A percentile compares a stretch with the other conserved stretches of the same genome.
These are phyloP conservation scores for Gymnocheta viridis DNA, from an alignment of 2,888 invertebrate genomes.

Conservation along the genomic window DNA sequence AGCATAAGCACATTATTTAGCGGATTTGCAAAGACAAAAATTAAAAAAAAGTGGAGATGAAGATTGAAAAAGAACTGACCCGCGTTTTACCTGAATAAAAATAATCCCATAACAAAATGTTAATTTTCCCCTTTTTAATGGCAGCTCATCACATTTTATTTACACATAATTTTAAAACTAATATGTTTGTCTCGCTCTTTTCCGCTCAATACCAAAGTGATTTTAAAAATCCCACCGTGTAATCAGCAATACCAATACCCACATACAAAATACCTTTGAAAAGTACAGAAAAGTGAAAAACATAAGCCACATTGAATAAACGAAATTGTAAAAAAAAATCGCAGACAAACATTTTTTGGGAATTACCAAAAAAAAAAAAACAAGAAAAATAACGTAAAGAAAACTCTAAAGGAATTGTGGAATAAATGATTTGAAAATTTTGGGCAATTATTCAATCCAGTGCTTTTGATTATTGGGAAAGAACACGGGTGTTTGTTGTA, in stretches of 20 bases:
- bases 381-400: slow-evolving; percentile 2
- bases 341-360: slow-evolving; percentile 43
- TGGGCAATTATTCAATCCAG: slow-evolving; percentile 38
- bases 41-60: too few relatives aligned
- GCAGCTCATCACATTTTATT: slow-evolving; percentile 1
- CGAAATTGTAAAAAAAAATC: slow-evolving; percentile 31
- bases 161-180: background rate
- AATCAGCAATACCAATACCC: slow-evolving; percentile 50
- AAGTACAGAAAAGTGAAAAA: slow-evolving; percentile 39
- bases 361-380: slow-evolving; percentile 18
- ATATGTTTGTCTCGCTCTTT: slow-evolving; percentile 43
- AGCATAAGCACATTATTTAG: too few relatives aligned
- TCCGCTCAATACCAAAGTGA: slow-evolving; percentile 1
- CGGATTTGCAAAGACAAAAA: too few relatives aligned
- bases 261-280: slow-evolving; percentile 53
- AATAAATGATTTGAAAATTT: background rate
- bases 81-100: too few relatives aligned
- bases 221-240: slow-evolving; percentile 41
- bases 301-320: slow-evolving; percentile 52
- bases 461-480: slow-evolving; percentile 17
- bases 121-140: background rate
- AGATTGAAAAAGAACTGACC: too few relatives aligned
- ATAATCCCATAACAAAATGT: too few relatives aligned
- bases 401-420: slow-evolving; percentile 3
- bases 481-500: background rate